These are phyloP conservation scores for Muscicapa comitata DNA, from an alignment of 2,797 vertebrate genomes.

Conservation along the genomic window DNA sequence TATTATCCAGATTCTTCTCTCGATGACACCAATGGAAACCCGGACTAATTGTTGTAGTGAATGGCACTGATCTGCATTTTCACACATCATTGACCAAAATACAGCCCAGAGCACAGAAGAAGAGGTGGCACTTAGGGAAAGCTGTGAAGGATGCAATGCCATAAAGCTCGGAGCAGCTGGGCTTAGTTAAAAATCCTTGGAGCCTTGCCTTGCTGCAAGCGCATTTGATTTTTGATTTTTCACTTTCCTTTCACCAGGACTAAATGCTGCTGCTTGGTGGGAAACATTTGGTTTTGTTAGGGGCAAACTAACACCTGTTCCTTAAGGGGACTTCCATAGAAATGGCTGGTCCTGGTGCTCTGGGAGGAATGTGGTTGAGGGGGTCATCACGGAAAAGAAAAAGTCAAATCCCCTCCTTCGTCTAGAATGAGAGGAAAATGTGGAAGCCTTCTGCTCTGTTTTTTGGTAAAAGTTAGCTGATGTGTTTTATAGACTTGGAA, in stretches of 20 bases:
- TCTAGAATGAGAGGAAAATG: neutral
- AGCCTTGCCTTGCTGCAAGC: neutral
- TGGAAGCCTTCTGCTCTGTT: neutral
- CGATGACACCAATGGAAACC: neutral
- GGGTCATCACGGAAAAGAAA: neutral
- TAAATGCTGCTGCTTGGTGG: neutral
- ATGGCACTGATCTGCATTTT: neutral
- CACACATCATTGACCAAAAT: neutral
- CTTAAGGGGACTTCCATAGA: neutral
- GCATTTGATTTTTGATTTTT: neutral
- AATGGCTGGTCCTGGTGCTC: neutral
- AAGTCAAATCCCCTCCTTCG: neutral
- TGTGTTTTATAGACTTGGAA: neutral
- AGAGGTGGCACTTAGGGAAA: neutral
- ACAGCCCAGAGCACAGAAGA: neutral
- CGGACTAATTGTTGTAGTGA: neutral
- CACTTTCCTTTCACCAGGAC: neutral
- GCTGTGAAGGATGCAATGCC: neutral
- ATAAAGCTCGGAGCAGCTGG: neutral
- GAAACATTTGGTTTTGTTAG: neutral
- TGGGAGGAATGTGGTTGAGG: neutral
- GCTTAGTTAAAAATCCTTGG: neutral
- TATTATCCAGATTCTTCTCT: neutral
- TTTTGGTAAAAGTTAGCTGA: neutral
- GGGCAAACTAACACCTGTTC: fast-evolving